A percentile compares a stretch with the other conserved stretches of the same genome.
Evolutionary conservation across 2,797 vertebrate genomes (phyloP).

Genomic region (Microctenopoma stevenorrisi): DNA sequence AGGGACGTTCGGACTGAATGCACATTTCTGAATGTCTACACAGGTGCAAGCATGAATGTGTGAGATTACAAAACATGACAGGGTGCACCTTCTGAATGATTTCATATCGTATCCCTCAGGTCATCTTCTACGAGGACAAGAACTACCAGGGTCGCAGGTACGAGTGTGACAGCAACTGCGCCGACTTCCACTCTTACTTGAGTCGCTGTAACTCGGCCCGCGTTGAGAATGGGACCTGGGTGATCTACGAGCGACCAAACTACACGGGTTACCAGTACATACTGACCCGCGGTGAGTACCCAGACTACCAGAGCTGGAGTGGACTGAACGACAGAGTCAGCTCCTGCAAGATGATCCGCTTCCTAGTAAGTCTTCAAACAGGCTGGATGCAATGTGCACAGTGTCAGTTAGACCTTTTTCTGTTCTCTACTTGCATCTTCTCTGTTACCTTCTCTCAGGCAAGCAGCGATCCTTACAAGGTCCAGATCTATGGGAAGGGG

Average conservation of each 20-base stretch:
- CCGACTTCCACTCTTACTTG: constrained; percentile 83
- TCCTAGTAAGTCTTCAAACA: constrained; percentile 42
- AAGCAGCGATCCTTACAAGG: constrained; percentile 23
- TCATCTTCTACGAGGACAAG: constrained; percentile 54
- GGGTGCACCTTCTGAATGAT: background rate
- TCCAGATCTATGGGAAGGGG: constrained; percentile 43
- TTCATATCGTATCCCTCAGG: constrained; percentile 9
- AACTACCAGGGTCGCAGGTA: constrained; percentile 84
- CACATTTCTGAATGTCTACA: too few relatives aligned
- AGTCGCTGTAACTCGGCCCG: constrained; percentile 86
- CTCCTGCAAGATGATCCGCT: constrained; percentile 82
- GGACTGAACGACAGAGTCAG: constrained; percentile 85
- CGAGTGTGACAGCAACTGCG: constrained; percentile 83
- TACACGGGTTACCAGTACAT: constrained; percentile 84
- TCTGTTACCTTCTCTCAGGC: constrained; percentile 9
- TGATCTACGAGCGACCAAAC: constrained; percentile 84
- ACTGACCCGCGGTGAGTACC: constrained; percentile 84
- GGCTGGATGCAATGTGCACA: background rate
- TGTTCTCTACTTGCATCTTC: background rate
- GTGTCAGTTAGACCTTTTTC: background rate
- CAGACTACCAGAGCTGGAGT: constrained; percentile 86
- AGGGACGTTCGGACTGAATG: background rate
- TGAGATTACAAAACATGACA: background rate
- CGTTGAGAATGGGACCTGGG: constrained; percentile 86
- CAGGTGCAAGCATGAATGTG: background rate